Conservation (phyloP, 2,113 vertebrate species). For the Macroglossus sobrinus region DNA sequence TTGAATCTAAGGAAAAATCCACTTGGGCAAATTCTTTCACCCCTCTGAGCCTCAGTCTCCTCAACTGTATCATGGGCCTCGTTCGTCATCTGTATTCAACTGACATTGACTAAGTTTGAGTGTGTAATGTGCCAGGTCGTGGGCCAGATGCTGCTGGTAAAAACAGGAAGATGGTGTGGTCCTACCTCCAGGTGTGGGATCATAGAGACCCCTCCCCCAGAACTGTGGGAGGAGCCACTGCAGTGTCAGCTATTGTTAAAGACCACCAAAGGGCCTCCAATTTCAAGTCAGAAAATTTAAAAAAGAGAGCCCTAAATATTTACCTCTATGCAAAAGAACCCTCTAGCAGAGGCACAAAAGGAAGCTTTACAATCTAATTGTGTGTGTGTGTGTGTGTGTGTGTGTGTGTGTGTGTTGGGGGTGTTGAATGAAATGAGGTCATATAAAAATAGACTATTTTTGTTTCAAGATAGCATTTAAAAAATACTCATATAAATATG, state of each 20-base stretch:
- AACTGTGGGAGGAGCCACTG: fast-evolving
- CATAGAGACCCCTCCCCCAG: neutral
- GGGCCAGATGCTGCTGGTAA: neutral
- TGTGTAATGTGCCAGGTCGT: neutral
- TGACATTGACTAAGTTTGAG: neutral
- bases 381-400: neutral
- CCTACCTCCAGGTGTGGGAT: neutral
- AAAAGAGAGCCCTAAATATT: neutral
- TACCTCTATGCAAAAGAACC: neutral
- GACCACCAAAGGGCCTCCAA: neutral
- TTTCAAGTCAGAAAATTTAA: neutral
- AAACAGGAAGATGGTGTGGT: neutral
- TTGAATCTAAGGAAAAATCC: neutral
- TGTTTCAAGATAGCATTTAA: slow-evolving; percentile 62
- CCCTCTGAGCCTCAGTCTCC: neutral
- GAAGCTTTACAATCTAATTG: neutral
- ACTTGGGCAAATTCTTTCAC: neutral
- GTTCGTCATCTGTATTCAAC: neutral
- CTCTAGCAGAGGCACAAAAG: neutral
- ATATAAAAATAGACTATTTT: slow-evolving; percentile 65
- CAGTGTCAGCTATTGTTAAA: too few relatives aligned
- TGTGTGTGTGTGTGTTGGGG: neutral
- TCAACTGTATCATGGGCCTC: neutral
- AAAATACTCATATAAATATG: slow-evolving; percentile 70
- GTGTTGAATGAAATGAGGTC: slow-evolving; percentile 65